Conservation (phyloP, 2,888 invertebrate species). For the Cryptocephalus primarius region DNA sequence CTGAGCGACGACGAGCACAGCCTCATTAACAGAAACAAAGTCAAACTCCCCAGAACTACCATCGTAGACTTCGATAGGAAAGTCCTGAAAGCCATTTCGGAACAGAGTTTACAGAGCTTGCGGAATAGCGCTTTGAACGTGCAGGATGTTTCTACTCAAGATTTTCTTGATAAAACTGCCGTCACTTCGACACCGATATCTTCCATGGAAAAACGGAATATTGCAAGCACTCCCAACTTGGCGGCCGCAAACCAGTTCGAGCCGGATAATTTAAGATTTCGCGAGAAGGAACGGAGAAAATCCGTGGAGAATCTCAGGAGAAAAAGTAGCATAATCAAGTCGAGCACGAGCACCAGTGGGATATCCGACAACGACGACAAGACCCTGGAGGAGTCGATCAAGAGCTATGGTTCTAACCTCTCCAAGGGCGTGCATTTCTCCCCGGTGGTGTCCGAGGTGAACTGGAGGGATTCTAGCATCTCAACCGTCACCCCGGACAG, state of each 20-base stretch:
- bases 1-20: conserved; percentile 41
- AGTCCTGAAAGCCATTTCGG: conserved; percentile 35
- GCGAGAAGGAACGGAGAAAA: conserved; percentile 27
- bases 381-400: conserved; percentile 21
- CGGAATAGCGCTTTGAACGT: conserved; percentile 14
- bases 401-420: conserved; percentile 23
- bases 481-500: conserved; percentile 27
- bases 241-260: conserved; percentile 22
- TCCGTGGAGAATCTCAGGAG: conserved; percentile 52
- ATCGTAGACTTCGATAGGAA: conserved; percentile 32
- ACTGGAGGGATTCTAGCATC: conserved; percentile 56
- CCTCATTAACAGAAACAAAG: conserved; percentile 42
- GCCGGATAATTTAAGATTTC: conserved; percentile 13
- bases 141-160: conserved; percentile 3
- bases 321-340: conserved; percentile 36
- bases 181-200: conserved; percentile 13
- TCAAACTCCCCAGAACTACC: conserved; percentile 27
- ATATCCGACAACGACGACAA: conserved; percentile 31
- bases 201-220: conserved; percentile 6
- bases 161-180: neutral
- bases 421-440: conserved; percentile 61
- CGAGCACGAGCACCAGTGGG: conserved; percentile 33
- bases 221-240: conserved; percentile 16
- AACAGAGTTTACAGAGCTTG: conserved; percentile 31
- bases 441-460: conserved; percentile 68